Base-by-base conservation (phyloP, 2,888 invertebrate species). In the Panopea generosa region DNA sequence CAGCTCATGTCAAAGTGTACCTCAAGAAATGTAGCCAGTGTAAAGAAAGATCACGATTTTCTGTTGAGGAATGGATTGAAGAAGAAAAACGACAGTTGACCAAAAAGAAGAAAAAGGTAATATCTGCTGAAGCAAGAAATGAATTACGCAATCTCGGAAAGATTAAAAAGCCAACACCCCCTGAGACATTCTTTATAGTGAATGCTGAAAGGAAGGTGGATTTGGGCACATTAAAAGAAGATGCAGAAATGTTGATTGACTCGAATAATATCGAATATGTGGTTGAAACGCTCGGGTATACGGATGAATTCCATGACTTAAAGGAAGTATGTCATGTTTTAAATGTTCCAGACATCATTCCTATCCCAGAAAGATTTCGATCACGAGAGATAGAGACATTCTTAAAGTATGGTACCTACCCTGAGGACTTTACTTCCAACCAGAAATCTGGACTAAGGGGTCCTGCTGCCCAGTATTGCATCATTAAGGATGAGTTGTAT, bases 181-280 rank as follows among this genome's bases (percentile, higher is more conserved):
- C 77, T 7, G 77, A 77, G 47, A 77, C 77, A 38, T 77, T 77
- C 57, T 77, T 77, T 47, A 77, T 77, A 33, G 77, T 77, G 6
- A 77, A 77, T 60, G 72, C 77, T 4, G 65, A 77, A 20, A 60
- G 69, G 59, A 65, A 72, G 24, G 45, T 77, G 7, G 61, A 60
- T 40, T 45, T 69, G 20, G 72, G 69, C 18, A 49, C 26, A 16
- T 24, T 50, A 11, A 27, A 38, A 18, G 71, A 62, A 18, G 66
- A 68, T 52, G 56, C 50, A 20, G 56, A 50, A 20, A 63, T 77
- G 56, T 56, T 72, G 50, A 77, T 77, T 20, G 77, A 77, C 63
- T 72, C 72, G 9, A 77, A 77, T 47, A 77, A 77, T 45, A 77
- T 77, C 38, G 77, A 77, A 24, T 77, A 65, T 77, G 77, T 77